Evolutionary conservation across 2,888 invertebrate species (phyloP).

Genomic region (Tenthredo livida): DNA sequence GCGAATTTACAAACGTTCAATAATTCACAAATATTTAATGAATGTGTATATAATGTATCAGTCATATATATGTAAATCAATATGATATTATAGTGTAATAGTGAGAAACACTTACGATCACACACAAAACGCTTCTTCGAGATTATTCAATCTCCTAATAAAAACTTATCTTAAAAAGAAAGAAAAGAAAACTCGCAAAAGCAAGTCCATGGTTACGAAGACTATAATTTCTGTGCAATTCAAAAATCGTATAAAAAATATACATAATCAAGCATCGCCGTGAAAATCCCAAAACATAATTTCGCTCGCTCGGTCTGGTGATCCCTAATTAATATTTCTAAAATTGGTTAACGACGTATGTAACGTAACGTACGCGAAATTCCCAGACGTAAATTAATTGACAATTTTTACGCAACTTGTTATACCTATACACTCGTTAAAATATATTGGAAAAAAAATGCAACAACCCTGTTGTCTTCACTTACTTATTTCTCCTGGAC

Average conservation of each 20-base stretch:
- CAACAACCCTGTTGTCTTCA: slow-evolving; percentile 41
- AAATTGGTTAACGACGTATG: not conserved
- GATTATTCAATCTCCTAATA: not conserved
- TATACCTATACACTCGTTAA: not conserved
- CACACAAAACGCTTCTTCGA: slow-evolving; percentile 3
- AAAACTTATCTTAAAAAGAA: not conserved
- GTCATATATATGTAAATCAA: not conserved
- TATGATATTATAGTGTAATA: not conserved
- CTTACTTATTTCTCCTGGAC: slow-evolving; percentile 75
- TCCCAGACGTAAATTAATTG: not conserved
- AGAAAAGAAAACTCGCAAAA: not conserved
- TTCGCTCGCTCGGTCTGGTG: not conserved
- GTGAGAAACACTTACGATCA: slow-evolving; percentile 28
- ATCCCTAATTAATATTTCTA: not conserved
- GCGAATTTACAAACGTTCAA: slow-evolving; percentile 59
- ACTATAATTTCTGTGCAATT: not conserved
- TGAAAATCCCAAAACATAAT: not conserved
- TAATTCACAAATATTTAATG: not conserved
- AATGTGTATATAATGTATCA: not conserved
- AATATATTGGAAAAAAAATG: not conserved
- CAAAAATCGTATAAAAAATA: not conserved
- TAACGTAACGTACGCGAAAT: not conserved
- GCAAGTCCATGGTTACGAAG: not conserved
- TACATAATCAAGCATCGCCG: not conserved
- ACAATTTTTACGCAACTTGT: not conserved